Conservation (phyloP, 1,140 invertebrate genomes). For the Neomicropteryx cornuta region DNA sequence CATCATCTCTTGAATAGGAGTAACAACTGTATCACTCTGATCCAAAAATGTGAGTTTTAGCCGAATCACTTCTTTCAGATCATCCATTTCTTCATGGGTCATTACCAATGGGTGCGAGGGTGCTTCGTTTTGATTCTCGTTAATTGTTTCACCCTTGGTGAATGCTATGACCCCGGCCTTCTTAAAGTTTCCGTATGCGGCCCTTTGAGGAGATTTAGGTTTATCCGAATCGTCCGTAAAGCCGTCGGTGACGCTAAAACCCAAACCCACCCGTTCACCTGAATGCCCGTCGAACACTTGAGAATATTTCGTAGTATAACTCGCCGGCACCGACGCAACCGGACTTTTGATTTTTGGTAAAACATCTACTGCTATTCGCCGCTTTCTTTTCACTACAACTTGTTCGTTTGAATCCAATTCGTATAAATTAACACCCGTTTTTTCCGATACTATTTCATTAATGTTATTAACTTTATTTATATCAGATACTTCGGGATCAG, state of each 20-base stretch:
- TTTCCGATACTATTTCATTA: conserved; percentile 13
- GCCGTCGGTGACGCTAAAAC: conserved; percentile 26
- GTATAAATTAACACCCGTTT: conserved; percentile 25
- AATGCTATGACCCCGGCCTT: conserved; percentile 28
- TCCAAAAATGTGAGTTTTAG: conserved; percentile 29
- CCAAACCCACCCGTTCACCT: conserved; percentile 27
- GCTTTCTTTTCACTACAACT: conserved; percentile 8
- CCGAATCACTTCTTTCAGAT: conserved; percentile 24
- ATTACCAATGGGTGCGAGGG: too few species aligned
- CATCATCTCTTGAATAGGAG: conserved; percentile 29
- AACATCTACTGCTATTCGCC: conserved; percentile 27
- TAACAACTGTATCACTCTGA: conserved; percentile 22
- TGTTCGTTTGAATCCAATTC: conserved; percentile 18
- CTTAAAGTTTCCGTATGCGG: too few species aligned
- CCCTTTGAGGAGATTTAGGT: conserved; percentile 23
- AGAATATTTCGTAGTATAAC: conserved; percentile 33
- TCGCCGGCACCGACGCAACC: too few species aligned
- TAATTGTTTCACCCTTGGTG: conserved; percentile 29
- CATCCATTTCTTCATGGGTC: conserved; percentile 24
- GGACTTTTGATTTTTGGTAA: conserved; percentile 22
- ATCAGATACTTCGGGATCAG: too few species aligned
- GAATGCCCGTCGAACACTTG: conserved; percentile 30
- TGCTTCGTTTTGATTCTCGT: conserved; percentile 29
- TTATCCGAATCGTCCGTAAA: conserved; percentile 19
- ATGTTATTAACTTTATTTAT: neutral